phyloP scores from a whole-genome alignment of 2,113 vertebrate genomes.

The Ciconia maguari region DNA sequence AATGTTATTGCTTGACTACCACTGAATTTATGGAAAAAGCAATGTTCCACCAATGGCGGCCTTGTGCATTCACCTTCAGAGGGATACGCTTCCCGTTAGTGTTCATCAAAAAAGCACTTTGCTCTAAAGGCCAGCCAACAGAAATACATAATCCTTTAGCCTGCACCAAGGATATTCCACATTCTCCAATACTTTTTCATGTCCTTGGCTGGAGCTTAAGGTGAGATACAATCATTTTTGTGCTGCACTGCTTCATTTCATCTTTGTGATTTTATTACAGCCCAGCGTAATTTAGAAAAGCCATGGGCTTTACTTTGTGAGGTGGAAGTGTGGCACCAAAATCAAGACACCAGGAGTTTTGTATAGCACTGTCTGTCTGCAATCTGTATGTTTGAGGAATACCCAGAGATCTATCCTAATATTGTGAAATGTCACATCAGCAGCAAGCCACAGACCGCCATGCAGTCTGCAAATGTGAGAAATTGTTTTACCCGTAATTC shows the following conservation, averaged over 20 bases:
- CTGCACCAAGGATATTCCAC: constrained; percentile 39
- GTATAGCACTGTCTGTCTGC: not conserved
- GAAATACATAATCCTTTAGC: constrained; percentile 35
- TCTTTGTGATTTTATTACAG: constrained; percentile 51
- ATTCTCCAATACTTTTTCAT: not conserved
- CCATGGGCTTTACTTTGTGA: not conserved
- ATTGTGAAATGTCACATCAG: constrained; percentile 32
- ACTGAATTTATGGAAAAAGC: constrained; percentile 57
- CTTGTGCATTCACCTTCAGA: constrained; percentile 54
- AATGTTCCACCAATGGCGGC: not conserved
- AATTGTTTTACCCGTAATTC: not conserved
- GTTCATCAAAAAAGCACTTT: constrained; percentile 64
- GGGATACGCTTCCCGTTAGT: constrained; percentile 33
- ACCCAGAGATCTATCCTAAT: not conserved
- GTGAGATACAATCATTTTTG: constrained; percentile 38
- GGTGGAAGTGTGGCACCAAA: not conserved
- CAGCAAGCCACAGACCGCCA: not conserved
- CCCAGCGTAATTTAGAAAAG: constrained; percentile 30
- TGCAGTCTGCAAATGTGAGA: not conserved
- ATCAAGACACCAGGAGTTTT: not conserved
- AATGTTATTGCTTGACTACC: constrained; percentile 33
- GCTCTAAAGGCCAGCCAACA: constrained; percentile 55
- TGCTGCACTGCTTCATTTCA: constrained; percentile 26
- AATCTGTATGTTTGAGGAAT: constrained; percentile 20
- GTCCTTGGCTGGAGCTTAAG: constrained; percentile 50